Conservation (phyloP, 2,888 invertebrate species). For the Myopa testacea region DNA sequence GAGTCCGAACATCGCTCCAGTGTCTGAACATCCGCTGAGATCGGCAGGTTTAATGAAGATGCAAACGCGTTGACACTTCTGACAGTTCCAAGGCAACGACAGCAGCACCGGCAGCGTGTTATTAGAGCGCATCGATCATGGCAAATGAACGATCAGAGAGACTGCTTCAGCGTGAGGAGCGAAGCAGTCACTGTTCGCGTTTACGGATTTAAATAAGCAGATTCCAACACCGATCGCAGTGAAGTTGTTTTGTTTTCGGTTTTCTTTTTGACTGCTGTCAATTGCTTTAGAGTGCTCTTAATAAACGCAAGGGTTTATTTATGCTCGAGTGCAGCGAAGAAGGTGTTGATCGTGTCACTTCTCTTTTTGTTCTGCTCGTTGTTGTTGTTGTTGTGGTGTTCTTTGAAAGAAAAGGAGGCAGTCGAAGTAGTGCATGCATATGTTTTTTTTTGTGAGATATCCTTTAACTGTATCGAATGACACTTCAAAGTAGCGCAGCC, state of each 20-base stretch:
- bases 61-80: constrained; percentile 37
- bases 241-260: neutral
- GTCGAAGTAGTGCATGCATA: constrained; percentile 1
- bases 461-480: constrained; percentile 63
- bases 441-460: constrained; percentile 51
- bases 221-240: constrained; percentile 11
- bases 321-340: constrained; percentile 44
- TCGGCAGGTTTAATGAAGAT: constrained; percentile 34
- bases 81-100: constrained; percentile 41
- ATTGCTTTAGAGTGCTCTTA: neutral
- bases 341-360: constrained; percentile 62
- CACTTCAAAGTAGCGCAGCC: constrained; percentile 55
- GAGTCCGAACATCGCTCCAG: neutral
- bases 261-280: constrained; percentile 20
- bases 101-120: constrained; percentile 38
- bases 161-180: neutral
- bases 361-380: constrained; percentile 8
- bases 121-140: constrained; percentile 28
- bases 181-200: constrained; percentile 6
- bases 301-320: constrained; percentile 30
- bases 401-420: neutral
- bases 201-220: constrained; percentile 28
- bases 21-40: neutral
- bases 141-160: neutral
- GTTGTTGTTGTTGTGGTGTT: neutral